phyloP scores from a whole-genome alignment of 2,797 vertebrate genomes.

The Taeniopygia guttata region DNA sequence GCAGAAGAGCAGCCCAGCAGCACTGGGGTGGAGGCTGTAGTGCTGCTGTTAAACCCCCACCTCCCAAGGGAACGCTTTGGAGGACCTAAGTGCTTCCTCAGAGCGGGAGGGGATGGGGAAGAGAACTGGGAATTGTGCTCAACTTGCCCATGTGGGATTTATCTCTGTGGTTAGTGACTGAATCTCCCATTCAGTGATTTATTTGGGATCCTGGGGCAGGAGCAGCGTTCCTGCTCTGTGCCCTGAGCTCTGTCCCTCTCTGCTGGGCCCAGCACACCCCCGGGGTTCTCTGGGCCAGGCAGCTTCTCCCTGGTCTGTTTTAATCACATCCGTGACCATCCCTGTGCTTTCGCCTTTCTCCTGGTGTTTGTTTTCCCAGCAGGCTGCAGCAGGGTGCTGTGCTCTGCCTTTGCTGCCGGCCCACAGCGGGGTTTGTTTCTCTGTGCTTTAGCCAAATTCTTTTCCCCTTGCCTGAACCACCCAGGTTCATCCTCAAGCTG shows the following conservation, averaged over 20 bases:
- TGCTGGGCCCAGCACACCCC: background rate
- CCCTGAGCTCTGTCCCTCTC: background rate
- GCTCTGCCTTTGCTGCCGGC: background rate
- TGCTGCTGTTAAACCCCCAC: background rate
- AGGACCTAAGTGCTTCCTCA: background rate
- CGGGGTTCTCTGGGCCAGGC: background rate
- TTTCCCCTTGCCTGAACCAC: background rate
- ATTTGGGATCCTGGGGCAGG: background rate
- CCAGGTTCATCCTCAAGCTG: background rate
- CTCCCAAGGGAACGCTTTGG: background rate
- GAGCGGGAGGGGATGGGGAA: background rate
- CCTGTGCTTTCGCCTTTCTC: background rate
- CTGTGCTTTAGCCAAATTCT: background rate
- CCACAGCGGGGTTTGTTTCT: background rate
- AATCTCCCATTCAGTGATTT: fast-evolving
- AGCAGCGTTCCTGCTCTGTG: background rate
- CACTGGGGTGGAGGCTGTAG: fast-evolving
- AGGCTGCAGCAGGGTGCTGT: background rate
- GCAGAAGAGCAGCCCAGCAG: background rate
- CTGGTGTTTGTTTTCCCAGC: background rate
- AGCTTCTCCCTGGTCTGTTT: background rate
- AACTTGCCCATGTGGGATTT: background rate
- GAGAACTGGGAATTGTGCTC: background rate
- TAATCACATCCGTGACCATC: background rate
- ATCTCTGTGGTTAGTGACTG: fast-evolving